Conservation (phyloP, 1,140 invertebrate genomes). For the Cryptotermes secundus region DNA sequence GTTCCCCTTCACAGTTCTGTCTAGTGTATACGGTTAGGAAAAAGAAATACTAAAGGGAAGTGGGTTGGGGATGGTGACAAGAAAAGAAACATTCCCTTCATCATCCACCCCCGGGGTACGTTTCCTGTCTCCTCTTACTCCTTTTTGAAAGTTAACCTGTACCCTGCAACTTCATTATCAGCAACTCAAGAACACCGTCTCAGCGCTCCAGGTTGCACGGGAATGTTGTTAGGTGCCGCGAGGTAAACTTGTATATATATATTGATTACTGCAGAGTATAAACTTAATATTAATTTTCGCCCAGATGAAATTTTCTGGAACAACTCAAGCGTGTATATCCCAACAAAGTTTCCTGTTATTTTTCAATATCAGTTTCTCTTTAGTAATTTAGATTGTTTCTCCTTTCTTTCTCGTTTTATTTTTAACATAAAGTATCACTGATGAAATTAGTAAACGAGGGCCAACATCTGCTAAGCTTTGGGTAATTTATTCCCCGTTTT, state of each 20-base stretch:
- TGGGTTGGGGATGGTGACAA: background rate
- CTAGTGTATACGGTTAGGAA: background rate
- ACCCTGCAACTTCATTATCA: background rate
- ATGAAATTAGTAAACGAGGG: too few relatives aligned
- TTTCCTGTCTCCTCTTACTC: background rate
- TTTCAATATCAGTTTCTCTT: too few relatives aligned
- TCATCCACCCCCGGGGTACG: background rate
- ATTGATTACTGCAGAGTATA: background rate
- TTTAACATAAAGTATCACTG: too few relatives aligned
- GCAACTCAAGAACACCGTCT: background rate
- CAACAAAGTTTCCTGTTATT: too few relatives aligned
- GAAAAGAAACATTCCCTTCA: conserved; percentile 8
- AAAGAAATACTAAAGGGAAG: background rate
- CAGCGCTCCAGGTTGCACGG: background rate
- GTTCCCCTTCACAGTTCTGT: background rate
- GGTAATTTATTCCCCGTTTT: too few relatives aligned
- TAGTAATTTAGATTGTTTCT: too few relatives aligned
- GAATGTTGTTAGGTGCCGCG: background rate
- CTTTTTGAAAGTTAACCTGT: conserved; percentile 1
- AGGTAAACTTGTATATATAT: background rate
- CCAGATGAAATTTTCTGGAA: background rate
- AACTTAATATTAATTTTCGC: conserved; percentile 15
- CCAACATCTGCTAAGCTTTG: too few relatives aligned
- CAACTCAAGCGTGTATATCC: background rate
- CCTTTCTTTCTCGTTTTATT: too few relatives aligned